phyloP scores from a whole-genome alignment of 2,797 vertebrate species.

The Danio aesculapii region DNA sequence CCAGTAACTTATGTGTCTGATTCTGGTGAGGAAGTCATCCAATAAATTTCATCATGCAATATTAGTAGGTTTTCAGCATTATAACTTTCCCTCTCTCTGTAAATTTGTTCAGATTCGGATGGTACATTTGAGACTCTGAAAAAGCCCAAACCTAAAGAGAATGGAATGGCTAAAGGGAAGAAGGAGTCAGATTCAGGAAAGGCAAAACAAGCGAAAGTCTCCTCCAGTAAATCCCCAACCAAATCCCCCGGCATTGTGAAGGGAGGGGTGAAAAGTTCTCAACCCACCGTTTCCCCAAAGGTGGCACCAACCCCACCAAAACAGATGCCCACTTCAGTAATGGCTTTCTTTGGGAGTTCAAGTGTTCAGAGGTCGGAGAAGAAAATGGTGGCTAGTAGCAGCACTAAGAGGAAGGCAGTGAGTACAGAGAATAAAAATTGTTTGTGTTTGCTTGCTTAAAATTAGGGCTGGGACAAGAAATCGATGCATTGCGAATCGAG shows the following conservation, averaged over 20 bases:
- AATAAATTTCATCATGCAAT: not conserved
- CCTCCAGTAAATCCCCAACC: constrained; percentile 67
- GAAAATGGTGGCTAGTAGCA: constrained; percentile 92
- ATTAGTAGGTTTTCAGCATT: not conserved
- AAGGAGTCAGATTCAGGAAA: constrained; percentile 42
- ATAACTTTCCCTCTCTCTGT: not conserved
- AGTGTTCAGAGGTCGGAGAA: constrained; percentile 88
- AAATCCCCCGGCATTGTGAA: constrained; percentile 72
- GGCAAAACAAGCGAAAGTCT: constrained; percentile 57
- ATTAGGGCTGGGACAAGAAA: too few relatives aligned
- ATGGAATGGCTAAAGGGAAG: constrained; percentile 67
- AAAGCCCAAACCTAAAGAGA: constrained; percentile 81
- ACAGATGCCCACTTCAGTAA: constrained; percentile 83
- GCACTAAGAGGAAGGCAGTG: constrained; percentile 89
- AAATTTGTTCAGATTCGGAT: constrained; percentile 85
- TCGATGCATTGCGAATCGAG: too few relatives aligned
- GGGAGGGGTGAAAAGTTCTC: constrained; percentile 67
- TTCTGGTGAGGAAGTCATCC: constrained; percentile 82
- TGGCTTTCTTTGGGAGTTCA: constrained; percentile 89
- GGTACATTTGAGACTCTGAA: constrained; percentile 83
- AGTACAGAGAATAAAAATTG: constrained; percentile 64
- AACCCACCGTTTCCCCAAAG: constrained; percentile 76
- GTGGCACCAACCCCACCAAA: constrained; percentile 76
- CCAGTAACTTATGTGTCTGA: constrained; percentile 92
- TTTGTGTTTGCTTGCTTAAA: not conserved